Conservation (phyloP, 2,888 invertebrate species). For the Noctua fimbriata region DNA sequence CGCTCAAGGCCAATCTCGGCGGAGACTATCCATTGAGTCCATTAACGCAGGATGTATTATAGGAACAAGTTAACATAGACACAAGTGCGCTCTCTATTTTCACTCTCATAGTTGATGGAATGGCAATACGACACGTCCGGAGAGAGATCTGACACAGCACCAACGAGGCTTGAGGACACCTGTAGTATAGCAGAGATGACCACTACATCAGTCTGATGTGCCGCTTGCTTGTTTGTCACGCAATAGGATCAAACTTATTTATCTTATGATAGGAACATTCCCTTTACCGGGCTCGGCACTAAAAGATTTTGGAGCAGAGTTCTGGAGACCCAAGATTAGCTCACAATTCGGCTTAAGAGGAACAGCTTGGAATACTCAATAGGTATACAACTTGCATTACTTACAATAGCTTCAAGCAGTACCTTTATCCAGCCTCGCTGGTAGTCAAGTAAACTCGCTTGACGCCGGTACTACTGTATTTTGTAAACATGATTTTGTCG, state of each 20-base stretch:
- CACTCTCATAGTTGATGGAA: too few species aligned
- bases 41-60: too few species aligned
- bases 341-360: neutral
- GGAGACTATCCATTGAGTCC: too few species aligned
- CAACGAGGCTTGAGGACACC: too few species aligned
- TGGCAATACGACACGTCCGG: too few species aligned
- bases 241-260: neutral
- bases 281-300: neutral
- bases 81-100: too few species aligned
- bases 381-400: neutral
- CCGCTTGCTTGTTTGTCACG: neutral
- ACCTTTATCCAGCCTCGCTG: neutral
- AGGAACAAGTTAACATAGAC: too few species aligned
- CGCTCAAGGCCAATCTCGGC: too few species aligned
- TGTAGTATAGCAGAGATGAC: too few species aligned
- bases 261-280: neutral
- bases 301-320: neutral
- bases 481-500: neutral
- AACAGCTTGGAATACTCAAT: neutral
- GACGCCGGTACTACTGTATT: neutral
- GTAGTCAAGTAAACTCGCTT: neutral
- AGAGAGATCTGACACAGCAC: too few species aligned
- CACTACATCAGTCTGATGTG: too few species aligned
- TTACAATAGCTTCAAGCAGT: neutral
- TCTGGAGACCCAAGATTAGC: neutral